Evolutionary conservation across 2,888 invertebrate species (phyloP).

Genomic region (Phasia obesa): DNA sequence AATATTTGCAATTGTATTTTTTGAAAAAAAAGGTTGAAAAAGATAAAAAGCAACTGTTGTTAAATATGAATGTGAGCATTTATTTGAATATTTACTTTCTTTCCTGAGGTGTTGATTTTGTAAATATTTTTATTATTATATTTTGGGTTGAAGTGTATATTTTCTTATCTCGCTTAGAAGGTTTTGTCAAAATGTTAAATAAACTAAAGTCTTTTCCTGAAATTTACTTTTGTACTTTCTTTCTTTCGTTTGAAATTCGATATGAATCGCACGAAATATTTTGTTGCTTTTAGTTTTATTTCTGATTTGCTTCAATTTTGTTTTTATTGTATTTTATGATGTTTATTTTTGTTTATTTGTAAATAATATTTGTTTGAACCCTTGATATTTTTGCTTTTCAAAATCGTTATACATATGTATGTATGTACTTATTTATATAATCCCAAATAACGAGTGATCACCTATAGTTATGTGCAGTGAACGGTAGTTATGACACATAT

Average conservation of each 20-base stretch:
- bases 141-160: constrained; percentile 6
- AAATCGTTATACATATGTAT: background rate
- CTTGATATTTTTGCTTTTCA: constrained; percentile 26
- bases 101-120: constrained; percentile 37
- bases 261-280: constrained; percentile 32
- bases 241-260: constrained; percentile 43
- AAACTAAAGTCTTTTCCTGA: constrained; percentile 13
- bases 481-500: too few relatives aligned
- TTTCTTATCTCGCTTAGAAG: constrained; percentile 33
- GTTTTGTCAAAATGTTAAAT: constrained; percentile 26
- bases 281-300: background rate
- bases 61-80: background rate
- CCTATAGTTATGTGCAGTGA: background rate
- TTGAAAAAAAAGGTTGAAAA: background rate
- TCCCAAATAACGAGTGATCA: background rate
- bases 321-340: constrained; percentile 18
- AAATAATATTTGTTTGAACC: constrained; percentile 32
- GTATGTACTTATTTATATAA: too few relatives aligned
- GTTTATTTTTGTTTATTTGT: constrained; percentile 46
- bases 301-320: constrained; percentile 24
- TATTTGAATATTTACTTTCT: constrained; percentile 13
- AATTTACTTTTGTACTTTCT: constrained; percentile 14
- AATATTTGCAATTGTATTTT: constrained; percentile 35
- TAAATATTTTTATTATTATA: constrained; percentile 19
- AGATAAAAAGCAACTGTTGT: constrained; percentile 35